These are phyloP conservation scores for Saguinus imperator DNA, from an alignment of 2,113 vertebrate genomes.

Conservation along the genomic window DNA sequence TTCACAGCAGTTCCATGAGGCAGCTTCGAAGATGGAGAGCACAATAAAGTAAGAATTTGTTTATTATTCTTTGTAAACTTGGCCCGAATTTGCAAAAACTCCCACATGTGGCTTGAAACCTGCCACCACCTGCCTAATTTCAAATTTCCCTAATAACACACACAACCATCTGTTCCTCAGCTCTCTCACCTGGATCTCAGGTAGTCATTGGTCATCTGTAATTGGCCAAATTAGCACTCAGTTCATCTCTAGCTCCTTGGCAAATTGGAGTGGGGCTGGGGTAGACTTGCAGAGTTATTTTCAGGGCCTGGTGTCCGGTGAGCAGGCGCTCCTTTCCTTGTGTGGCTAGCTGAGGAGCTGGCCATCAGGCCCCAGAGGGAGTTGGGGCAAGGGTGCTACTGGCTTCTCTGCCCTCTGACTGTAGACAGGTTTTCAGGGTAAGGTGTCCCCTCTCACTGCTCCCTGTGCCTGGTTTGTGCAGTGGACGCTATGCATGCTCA, in stretches of 20 bases:
- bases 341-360: background rate
- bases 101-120: background rate
- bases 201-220: slow-evolving; percentile 25
- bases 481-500: background rate
- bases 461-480: background rate
- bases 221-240: background rate
- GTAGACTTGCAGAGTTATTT: background rate
- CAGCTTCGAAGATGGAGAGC: slow-evolving; percentile 88
- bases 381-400: background rate
- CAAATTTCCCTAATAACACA: slow-evolving; percentile 34
- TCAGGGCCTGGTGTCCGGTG: background rate
- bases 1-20: slow-evolving; percentile 90
- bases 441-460: background rate
- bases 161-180: slow-evolving; percentile 31
- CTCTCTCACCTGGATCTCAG: background rate
- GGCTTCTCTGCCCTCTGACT: background rate
- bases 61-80: slow-evolving; percentile 66
- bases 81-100: slow-evolving; percentile 2
- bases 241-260: background rate
- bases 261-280: background rate
- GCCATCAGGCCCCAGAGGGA: no score
- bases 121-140: slow-evolving; percentile 24
- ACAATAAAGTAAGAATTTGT: slow-evolving; percentile 88
- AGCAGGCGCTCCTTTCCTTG: background rate
- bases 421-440: background rate